Conservation (phyloP, 2,113 vertebrate genomes). For the Corythaixoides concolor region DNA sequence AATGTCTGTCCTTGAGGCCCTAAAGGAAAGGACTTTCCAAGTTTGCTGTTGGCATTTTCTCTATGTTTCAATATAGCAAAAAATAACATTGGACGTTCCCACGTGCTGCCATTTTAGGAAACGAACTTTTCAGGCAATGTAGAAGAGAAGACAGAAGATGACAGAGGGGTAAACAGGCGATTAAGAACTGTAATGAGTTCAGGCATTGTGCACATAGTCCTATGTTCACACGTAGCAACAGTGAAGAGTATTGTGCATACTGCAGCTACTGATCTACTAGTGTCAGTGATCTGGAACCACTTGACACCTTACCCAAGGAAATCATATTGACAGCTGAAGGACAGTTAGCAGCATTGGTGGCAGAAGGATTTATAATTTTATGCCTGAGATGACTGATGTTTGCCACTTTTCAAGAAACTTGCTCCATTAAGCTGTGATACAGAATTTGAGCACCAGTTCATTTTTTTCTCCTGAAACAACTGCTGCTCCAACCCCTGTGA, state of each 20-base stretch:
- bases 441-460: background rate
- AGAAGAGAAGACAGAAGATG: background rate
- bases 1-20: background rate
- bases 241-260: background rate
- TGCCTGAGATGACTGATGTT: background rate
- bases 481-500: background rate
- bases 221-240: rapidly evolving
- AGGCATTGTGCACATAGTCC: background rate
- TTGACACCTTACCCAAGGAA: background rate
- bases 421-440: background rate
- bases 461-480: background rate
- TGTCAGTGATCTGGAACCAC: background rate
- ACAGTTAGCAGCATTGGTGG: background rate
- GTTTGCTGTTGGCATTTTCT: background rate
- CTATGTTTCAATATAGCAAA: background rate
- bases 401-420: background rate
- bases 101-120: background rate
- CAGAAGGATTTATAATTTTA: background rate
- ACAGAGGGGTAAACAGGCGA: background rate
- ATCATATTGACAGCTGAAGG: background rate
- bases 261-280: background rate
- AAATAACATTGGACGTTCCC: background rate
- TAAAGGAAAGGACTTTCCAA: background rate
- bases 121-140: background rate
- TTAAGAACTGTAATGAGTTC: background rate